Conservation (phyloP, 1,140 invertebrate genomes). For the Tetramorium alpestre region DNA sequence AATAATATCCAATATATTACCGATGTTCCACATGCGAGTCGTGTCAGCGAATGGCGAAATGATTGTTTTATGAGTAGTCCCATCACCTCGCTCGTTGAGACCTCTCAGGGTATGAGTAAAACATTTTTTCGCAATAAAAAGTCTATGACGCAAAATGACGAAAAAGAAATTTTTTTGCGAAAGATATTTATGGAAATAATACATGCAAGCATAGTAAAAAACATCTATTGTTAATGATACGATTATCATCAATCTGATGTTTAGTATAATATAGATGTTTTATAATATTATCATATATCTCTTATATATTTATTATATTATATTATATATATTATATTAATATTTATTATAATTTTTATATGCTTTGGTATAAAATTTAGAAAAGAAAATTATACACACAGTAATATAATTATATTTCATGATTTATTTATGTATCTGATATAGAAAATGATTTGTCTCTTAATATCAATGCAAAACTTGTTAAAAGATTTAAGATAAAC, state of each 20-base stretch:
- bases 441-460: background rate
- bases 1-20: slow-evolving; percentile 69
- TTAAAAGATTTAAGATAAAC: background rate
- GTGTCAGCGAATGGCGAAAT: slow-evolving; percentile 61
- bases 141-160: slow-evolving; percentile 41
- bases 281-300: background rate
- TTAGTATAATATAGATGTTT: background rate
- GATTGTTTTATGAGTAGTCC: slow-evolving; percentile 68
- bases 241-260: background rate
- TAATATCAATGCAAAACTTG: background rate
- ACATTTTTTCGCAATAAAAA: slow-evolving; percentile 55
- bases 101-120: slow-evolving; percentile 54
- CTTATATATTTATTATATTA: background rate
- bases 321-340: background rate
- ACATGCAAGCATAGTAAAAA: background rate
- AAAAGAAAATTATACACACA: background rate
- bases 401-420: background rate
- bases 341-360: background rate
- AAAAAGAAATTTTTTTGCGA: background rate
- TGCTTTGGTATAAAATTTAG: background rate
- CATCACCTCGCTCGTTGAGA: slow-evolving; percentile 53
- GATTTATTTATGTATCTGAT: background rate
- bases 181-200: slow-evolving; percentile 14
- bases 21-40: slow-evolving; percentile 29
- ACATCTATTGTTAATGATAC: slow-evolving; percentile 52